Conservation (phyloP, 1,140 invertebrate genomes). For the Orchestia grillus region DNA sequence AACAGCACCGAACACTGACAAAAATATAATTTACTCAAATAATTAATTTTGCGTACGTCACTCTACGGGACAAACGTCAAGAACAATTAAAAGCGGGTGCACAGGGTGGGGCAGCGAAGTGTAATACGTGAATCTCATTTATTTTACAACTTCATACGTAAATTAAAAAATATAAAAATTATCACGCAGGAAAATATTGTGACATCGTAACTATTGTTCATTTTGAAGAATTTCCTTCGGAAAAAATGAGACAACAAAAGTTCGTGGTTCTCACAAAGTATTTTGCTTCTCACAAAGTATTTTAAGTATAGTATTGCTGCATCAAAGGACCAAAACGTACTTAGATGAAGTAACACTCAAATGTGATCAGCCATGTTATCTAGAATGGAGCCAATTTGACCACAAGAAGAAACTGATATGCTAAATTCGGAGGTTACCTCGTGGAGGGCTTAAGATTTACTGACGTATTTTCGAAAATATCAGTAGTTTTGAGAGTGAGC, state of each 20-base stretch:
- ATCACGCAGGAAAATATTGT: neutral
- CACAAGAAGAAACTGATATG: neutral
- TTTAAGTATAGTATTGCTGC: neutral
- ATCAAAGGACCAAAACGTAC: neutral
- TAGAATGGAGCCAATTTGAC: neutral
- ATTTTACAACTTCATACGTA: neutral
- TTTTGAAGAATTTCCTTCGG: neutral
- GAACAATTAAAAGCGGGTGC: neutral
- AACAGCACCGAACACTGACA: neutral
- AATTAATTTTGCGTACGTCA: neutral
- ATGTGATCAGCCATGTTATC: neutral
- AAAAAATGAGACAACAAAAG: neutral
- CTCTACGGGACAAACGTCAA: neutral
- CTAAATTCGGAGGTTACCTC: too few relatives aligned
- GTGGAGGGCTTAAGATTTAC: neutral
- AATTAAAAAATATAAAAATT: neutral
- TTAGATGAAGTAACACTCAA: neutral
- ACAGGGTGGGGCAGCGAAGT: neutral
- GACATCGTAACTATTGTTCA: neutral
- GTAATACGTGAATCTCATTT: neutral
- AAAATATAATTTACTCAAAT: neutral
- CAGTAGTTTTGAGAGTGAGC: neutral
- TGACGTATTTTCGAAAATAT: neutral
- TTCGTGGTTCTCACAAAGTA: neutral
- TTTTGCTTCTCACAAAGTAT: neutral